Evolutionary conservation across 2,113 vertebrate species (phyloP), one percentile per base, ranked within the genome.

Genomic region (Chaetodon auriga): DNA sequence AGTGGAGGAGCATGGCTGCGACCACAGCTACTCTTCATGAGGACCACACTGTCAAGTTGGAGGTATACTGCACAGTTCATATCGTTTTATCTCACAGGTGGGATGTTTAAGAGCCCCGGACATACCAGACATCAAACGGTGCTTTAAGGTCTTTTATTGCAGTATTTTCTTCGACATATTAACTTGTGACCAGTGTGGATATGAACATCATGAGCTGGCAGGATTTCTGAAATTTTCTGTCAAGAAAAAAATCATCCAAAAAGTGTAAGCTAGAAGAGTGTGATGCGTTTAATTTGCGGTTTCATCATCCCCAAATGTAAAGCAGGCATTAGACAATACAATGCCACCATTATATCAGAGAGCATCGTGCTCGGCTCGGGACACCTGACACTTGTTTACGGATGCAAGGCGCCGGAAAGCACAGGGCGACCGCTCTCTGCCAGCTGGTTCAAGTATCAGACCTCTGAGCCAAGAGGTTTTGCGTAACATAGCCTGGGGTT

Each of bases 301-400:
- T 58, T 60, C 11, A 30, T 6, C 19, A 41, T 48, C 53, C 19
- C 43, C 46, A 43, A 43, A 41, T 21, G 46, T 35, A 49, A 71
- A n/a, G 21, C 66, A 43, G 69, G 64, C 38, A 48, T 64, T 23
- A 60, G 15, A 75, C 38, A 14, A 64, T 30, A 87, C 75, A 90
- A 91, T 85, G 60, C 61, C 49, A 12, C 54, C 75, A 60, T 87
- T 84, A 75, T 78, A n/a, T 78, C 41, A 53, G 18, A 38, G 25
- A 30, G 72, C 46, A 23, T 82, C 69, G 23, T 57, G 58, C 58
- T 25, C 57, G 77, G 45, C 15, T 36, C 38, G 16, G 73, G 80
- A 89, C 70, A 93, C 86, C 83, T 61, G 91, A 85, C 58, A 85
- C 92, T 89, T 88, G 72, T 91, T 92, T 82, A 78, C 45, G 75